A percentile compares a stretch with the other conserved stretches of the same genome.
phyloP scores from a whole-genome alignment of 2,888 invertebrate species.

The Coleophora flavipennella region DNA sequence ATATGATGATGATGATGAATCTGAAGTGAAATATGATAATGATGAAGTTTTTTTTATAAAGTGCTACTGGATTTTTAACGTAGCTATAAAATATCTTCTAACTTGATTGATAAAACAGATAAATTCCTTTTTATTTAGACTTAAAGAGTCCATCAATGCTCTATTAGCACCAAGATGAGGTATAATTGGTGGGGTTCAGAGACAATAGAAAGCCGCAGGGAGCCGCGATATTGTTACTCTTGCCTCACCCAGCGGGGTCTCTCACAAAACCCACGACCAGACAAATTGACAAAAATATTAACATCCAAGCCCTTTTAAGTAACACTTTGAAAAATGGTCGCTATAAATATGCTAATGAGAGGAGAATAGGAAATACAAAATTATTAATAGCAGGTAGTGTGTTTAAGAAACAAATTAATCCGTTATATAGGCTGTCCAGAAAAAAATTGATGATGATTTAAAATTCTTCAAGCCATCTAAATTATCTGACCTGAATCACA shows the following conservation, averaged over 20 bases:
- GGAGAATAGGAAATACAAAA: constrained; percentile 4
- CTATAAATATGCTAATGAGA: constrained; percentile 12
- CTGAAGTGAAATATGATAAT: too few species aligned
- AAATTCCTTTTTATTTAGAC: constrained; percentile 32
- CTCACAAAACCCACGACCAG: constrained; percentile 20
- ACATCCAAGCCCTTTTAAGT: constrained; percentile 13
- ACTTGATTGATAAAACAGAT: constrained; percentile 1
- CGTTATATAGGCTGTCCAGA: too few species aligned
- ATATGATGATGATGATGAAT: too few species aligned
- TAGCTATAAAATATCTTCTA: too few species aligned
- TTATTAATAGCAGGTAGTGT: constrained; percentile 7
- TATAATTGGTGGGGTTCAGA: constrained; percentile 43
- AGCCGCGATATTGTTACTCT: constrained; percentile 55
- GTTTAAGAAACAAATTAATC: too few species aligned
- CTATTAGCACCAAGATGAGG: constrained; percentile 52
- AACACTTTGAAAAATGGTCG: constrained; percentile 6
- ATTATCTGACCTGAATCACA: too few species aligned
- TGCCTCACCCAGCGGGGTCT: constrained; percentile 38
- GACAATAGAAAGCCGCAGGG: constrained; percentile 57
- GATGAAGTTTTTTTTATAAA: too few species aligned
- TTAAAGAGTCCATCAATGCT: constrained; percentile 39
- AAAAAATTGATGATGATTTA: too few species aligned
- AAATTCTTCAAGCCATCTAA: too few species aligned
- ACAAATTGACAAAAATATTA: constrained; percentile 54
- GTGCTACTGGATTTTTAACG: too few species aligned